Base-by-base conservation (phyloP, 2,797 vertebrate genomes). In the Gouania willdenowi region DNA sequence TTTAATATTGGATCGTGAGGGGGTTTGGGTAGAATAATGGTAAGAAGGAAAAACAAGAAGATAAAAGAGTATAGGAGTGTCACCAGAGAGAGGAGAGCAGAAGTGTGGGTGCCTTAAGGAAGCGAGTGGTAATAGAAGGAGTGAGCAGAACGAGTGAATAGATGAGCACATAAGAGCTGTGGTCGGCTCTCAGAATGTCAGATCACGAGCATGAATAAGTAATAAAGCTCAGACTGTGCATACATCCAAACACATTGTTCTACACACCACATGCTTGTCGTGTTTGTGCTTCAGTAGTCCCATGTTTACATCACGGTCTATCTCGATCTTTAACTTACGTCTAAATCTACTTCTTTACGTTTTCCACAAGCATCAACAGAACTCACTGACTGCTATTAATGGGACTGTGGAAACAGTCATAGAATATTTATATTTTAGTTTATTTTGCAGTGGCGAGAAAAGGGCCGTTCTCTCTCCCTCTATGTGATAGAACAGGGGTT, bases 201-300 rank as follows among this genome's bases (percentile, higher is more conserved):
- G 41, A 54, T 50, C 34, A 56, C 30, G 22, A 2, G 35, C 25
- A 77, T 80, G 41, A 82, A 84, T 78, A 71, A 82, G 59, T 69
- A 5, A 84, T 81, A 5, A 49, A 41, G 41, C 23, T 2, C 23
- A 23, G 20, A 40, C 22, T 19, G 26, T 28, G 50, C 20, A 31
- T 4, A 36, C 37, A 22, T 9, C 33, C 18, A 13, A 5, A 8
- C 8, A 55, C 30, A 36, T 38, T 25, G 5, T 20, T 40, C 19
- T n/a, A 21, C 31, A 31, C 31, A 56, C 21, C 41, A 14, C 17
- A 26, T 18, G 29, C 16, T 36, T 26, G 30, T 23, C n/a, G n/a
- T n/a, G n/a, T n/a, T n/a, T 64, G 33, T 40, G 28, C 22, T 44
- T 23, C 39, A 41, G 41, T 45, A 56, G 36, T 47, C 38, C 42